Evolutionary conservation across 2,888 invertebrate genomes (phyloP).

Genomic region (Drosophila demipolita): DNA sequence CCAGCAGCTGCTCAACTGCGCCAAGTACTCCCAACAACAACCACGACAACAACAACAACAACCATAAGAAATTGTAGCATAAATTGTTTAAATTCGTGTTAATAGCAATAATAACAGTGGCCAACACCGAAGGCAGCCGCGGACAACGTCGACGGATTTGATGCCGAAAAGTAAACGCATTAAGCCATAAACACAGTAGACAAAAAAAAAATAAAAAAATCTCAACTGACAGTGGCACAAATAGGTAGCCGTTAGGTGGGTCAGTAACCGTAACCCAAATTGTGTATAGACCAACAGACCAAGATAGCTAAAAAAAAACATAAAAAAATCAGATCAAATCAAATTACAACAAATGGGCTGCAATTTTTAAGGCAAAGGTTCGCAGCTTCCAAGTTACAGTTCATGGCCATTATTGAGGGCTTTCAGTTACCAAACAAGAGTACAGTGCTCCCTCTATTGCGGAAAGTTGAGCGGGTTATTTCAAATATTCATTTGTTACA

Average conservation of each 20-base stretch:
- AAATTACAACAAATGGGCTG: slow-evolving; percentile 27
- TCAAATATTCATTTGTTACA: not conserved
- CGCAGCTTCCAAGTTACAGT: slow-evolving; percentile 29
- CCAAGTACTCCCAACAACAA: slow-evolving; percentile 42
- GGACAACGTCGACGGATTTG: slow-evolving; percentile 53
- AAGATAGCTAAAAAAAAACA: slow-evolving; percentile 1
- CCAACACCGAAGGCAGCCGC: slow-evolving; percentile 10
- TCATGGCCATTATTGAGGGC: slow-evolving; percentile 42
- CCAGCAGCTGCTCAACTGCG: slow-evolving; percentile 21
- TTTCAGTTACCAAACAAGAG: slow-evolving; percentile 30
- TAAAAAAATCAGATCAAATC: not conserved
- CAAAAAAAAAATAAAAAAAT: not conserved
- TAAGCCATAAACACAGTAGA: slow-evolving; percentile 27
- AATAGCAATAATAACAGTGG: slow-evolving; percentile 67
- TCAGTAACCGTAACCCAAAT: slow-evolving; percentile 65
- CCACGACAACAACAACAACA: slow-evolving; percentile 11
- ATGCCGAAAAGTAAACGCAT: slow-evolving; percentile 46
- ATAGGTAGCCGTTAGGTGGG: slow-evolving; percentile 53
- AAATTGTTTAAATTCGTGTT: slow-evolving; percentile 74
- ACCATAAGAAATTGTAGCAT: slow-evolving; percentile 42
- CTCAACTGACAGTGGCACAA: slow-evolving; percentile 50
- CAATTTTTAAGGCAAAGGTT: slow-evolving; percentile 63
- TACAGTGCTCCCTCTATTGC: not conserved
- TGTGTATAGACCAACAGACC: slow-evolving; percentile 16
- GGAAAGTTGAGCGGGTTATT: not conserved